Base-by-base conservation (phyloP, 2,113 vertebrate species). In the Perca fluviatilis region DNA sequence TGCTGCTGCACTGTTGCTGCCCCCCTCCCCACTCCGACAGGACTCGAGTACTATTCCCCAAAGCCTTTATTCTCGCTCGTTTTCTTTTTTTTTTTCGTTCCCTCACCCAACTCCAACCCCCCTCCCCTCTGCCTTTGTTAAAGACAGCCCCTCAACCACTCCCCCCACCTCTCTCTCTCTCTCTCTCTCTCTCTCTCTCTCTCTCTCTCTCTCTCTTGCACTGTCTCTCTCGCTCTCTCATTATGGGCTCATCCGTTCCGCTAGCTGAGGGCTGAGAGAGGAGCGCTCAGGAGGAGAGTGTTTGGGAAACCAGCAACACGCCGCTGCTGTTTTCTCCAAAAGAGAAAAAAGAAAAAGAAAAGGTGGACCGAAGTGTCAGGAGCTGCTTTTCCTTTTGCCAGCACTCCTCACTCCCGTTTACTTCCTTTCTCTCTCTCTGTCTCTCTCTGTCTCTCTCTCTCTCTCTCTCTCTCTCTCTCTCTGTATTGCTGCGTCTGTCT, bases 71-170 rank as follows among this genome's bases (percentile, higher is more conserved):
- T 90, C 88, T 92, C 14, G 19, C 68, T 88, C 64, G n/a, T 86
- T 93, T 90, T 90, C 71, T 64, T 65, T 75, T 85, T 65, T 75
- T 85, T 74, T 79, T 70, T 12, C 53, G 46, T 88, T 89, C 79
- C 76, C 69, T 89, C 85, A 82, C 86, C 58, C 82, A 74, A 71
- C 85, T 88, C 84, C 72, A 61, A 73, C 84, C 91, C 89, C 91
- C 89, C 92, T 91, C 87, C 86, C 82, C 81, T 80, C 87, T 81
- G 88, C 79, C 86, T 95, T 94, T 95, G 94, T 95, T 93, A 90
- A 91, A 94, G 91, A 91, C 88, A 15, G 81, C 90, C 89, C 86
- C 87, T 86, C 90, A 68, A 62, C 88, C 83, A 65, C 84, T 46
- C 72, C 27, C 80, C 73, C 78, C 67, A 27, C 77, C 63, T 40